Base-by-base conservation (phyloP, 2,113 vertebrate species). In the Halcyon malimbica region DNA sequence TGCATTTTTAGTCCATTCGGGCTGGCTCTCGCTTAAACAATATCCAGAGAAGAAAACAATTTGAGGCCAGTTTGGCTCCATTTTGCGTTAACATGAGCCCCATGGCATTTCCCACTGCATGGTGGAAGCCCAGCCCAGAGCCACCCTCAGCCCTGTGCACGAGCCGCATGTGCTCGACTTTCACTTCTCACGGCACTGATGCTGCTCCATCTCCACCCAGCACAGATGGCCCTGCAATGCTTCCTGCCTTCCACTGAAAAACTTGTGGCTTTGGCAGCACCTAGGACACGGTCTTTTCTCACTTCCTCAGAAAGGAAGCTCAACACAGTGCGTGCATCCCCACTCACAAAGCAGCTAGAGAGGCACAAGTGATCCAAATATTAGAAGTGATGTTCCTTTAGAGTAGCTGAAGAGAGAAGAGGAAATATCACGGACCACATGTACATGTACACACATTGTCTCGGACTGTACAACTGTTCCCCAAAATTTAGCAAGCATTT, bases 261-360 rank as follows among this genome's bases (percentile, higher is more conserved):
- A 5, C 62, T 1, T 8, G 51, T 0, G 4, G 13, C 6, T 17
- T 74, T 3, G 2, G 31, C 76, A 83, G 44, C 44, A 15, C 18
- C 10, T 8, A 1, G 50, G 56, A 68, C 0, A 0, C 0, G 37
- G 9, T 1, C 16, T 4, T 42, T 44, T 35, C 53, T 62, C 77
- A 60, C 53, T 68, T 37, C 62, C 78, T 73, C 50, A 57, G 77
- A 63, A 29, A n/a, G 0, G 1, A 60, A 67, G 59, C 44, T 60
- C 33, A 31, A 14, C 19, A 28, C 69, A 20, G 25, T 1, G 21
- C 10, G 1, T 1, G 29, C 60, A 68, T 3, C 50, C 73, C 54
- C 9, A 1, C 18, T 24, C 39, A 11, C 39, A 37, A 18, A 48
- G 31, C 46, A 51, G 26, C 26, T 4, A 19, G 6, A 74, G 42